phyloP scores from a whole-genome alignment of 2,797 vertebrate species.

The Platyrinchus mystaceus region DNA sequence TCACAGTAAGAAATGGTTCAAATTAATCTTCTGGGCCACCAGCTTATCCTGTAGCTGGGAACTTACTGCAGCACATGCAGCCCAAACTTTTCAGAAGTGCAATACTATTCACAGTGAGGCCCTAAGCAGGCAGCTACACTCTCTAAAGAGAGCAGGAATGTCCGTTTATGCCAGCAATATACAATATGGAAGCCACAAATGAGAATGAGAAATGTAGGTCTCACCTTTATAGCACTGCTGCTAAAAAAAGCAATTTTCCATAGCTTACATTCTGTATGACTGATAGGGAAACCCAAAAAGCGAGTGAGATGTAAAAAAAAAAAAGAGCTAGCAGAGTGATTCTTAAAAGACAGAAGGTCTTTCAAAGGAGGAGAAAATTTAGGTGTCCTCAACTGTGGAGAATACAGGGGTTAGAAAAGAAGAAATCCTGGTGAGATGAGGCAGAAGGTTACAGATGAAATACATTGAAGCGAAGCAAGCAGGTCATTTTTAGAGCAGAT shows the following conservation, averaged over 20 bases:
- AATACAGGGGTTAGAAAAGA: neutral
- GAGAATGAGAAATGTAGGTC: neutral
- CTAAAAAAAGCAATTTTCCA: neutral
- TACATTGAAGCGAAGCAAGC: neutral
- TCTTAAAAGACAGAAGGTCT: neutral
- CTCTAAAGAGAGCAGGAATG: neutral
- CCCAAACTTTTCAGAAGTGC: neutral
- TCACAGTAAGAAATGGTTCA: neutral
- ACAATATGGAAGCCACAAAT: neutral
- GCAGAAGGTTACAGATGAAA: neutral
- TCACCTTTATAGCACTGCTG: neutral
- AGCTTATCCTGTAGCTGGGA: neutral
- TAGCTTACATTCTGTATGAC: neutral
- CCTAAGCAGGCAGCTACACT: neutral
- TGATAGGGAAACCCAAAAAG: neutral
- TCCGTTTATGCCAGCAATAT: neutral
- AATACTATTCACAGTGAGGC: neutral
- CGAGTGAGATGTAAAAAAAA: neutral
- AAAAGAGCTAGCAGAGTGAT: neutral
- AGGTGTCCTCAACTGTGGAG: neutral
- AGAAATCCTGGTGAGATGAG: neutral
- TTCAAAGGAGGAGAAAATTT: neutral
- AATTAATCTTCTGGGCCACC: neutral
- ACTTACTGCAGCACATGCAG: neutral
- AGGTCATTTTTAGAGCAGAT: neutral